Base-by-base conservation (phyloP, 2,888 invertebrate species). In the Lasioglossum marginatum region DNA sequence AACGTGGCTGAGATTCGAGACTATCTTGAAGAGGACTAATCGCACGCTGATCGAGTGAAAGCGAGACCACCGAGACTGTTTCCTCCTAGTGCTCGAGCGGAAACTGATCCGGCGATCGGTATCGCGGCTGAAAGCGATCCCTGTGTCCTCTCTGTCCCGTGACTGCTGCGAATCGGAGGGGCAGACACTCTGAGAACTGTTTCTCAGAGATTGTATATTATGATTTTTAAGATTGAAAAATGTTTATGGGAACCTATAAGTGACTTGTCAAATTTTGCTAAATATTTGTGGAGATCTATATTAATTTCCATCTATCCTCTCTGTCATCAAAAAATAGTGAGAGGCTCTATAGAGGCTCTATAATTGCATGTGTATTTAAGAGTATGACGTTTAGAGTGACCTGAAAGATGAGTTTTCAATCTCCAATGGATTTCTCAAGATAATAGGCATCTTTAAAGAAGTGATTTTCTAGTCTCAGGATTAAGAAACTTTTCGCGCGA, bases 51-150 rank as follows among this genome's bases (percentile, higher is more conserved):
- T 34, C 34, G 68, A 68, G 34, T 37, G 68, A 68, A 37, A 68
- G 68, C 34, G 68, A 68, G 68, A 37, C 23, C 10, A 10, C 23
- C 19, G 37, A 34, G 34, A 66, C 37, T 10, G 37, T 68, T 37
- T 37, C 68, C 68, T 66, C 31, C 66, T 66, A 27, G 57, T 27
- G 37, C 34, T 66, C 68, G 37, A 37, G 37, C 34, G 68, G 68
- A 68, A 68, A 68, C 68, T 4, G 68, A 68, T 68, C 68, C 37
- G 23, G 23, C 23, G 68, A 37, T 68, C 37, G 68, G 68, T 68
- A 68, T 68, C 66, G 31, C 37, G 66, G 66, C 34, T 34, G 66
- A 68, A 68, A 68, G 37, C 34, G 66, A 68, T 68, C 66, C 31
- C 19, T 16, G 31, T 6, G 31, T 63, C 63, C 63, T 63, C 16